Evolutionary conservation across 1,140 invertebrate species (phyloP).

Genomic region (Hestina assimilis): DNA sequence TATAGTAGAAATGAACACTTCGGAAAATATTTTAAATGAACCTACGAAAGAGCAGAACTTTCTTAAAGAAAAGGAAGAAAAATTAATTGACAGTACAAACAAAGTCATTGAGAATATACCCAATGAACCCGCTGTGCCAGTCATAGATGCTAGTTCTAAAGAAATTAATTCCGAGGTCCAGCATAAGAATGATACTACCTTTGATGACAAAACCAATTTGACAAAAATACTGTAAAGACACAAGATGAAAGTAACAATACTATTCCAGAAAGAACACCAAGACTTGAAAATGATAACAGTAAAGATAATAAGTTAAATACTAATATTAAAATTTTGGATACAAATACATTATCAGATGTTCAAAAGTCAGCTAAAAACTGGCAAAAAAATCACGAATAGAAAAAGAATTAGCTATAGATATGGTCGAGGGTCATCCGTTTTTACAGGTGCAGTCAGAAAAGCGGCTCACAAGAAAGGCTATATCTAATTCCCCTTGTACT

Average conservation of each 20-base stretch:
- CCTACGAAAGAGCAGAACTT: not conserved
- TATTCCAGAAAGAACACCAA: not conserved
- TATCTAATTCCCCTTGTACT: slow-evolving; percentile 30
- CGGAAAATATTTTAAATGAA: slow-evolving; percentile 5
- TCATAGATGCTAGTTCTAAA: not conserved
- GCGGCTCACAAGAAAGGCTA: slow-evolving; percentile 48
- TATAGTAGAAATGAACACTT: not conserved
- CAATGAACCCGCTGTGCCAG: not conserved
- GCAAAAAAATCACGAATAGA: slow-evolving; percentile 58
- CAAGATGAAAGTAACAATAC: not conserved
- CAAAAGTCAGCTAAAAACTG: slow-evolving; percentile 43
- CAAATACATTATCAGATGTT: slow-evolving; percentile 10
- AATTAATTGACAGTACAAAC: not conserved
- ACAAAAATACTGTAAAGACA: not conserved
- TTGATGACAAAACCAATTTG: not conserved
- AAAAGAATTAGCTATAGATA: slow-evolving; percentile 69
- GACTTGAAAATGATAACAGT: not conserved
- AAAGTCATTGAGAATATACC: not conserved
- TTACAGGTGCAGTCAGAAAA: slow-evolving; percentile 48
- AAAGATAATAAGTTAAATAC: slow-evolving; percentile 4
- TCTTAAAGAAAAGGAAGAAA: not conserved
- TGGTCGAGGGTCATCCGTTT: slow-evolving; percentile 71
- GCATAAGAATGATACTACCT: not conserved
- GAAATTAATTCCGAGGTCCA: not conserved
- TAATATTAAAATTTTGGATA: slow-evolving; percentile 1